A percentile compares a stretch with the other conserved stretches of the same genome.
These are phyloP conservation scores for Dolichotis patagonum DNA, from an alignment of 2,113 vertebrate species.

Conservation along the genomic window DNA sequence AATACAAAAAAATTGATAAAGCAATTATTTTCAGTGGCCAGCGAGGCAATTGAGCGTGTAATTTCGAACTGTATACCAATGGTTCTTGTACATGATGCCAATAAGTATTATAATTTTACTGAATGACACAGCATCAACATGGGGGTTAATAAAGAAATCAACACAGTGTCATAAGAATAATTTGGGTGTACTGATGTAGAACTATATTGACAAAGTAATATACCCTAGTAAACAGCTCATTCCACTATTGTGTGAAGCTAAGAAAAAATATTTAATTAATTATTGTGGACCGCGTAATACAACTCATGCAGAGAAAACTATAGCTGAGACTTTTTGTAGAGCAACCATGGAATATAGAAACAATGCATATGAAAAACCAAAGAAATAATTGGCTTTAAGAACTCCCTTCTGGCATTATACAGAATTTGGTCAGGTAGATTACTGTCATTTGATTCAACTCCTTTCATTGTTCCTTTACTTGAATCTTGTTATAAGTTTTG, in stretches of 20 bases:
- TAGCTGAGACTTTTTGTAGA: background rate
- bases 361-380: background rate
- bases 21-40: constrained; percentile 16
- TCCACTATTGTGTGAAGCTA: constrained; percentile 50
- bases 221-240: constrained; percentile 10
- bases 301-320: constrained; percentile 36
- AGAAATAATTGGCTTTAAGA: background rate
- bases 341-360: background rate
- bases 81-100: constrained; percentile 51
- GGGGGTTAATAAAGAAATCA: constrained; percentile 66
- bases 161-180: constrained; percentile 55
- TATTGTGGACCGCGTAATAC: background rate
- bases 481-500: background rate
- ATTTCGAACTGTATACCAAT: constrained; percentile 61
- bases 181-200: constrained; percentile 63
- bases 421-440: background rate
- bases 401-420: background rate
- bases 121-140: constrained; percentile 62
- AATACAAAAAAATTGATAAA: constrained; percentile 55
- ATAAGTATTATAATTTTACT: constrained; percentile 68
- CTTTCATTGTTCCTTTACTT: background rate
- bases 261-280: constrained; percentile 58
- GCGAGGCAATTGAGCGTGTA: constrained; percentile 57
- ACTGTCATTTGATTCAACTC: background rate
- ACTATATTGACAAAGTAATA: constrained; percentile 58